Base-by-base conservation (phyloP, 1,140 invertebrate species). In the Ephestia elutella region DNA sequence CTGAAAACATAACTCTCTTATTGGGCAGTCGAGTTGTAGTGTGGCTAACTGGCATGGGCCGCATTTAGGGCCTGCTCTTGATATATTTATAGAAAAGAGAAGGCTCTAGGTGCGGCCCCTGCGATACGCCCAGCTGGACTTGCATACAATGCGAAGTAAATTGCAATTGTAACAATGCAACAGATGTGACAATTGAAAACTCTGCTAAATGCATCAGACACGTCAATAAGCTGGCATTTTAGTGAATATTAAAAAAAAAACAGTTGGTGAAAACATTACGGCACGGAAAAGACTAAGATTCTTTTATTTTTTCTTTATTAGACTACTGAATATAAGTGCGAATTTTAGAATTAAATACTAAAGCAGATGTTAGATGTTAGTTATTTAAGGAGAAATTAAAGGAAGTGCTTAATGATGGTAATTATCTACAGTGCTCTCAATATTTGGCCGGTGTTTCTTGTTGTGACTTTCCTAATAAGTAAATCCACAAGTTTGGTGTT, bases 401-500 rank as follows among this genome's bases (percentile, higher is more conserved):
- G 1, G 13, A 44, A 44, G 10, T 13, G n/a, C 7, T 44, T 7
- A 44, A 7, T 9, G 1, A 44, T 44, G 38, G 10, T 5, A 15
- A n/a, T 10, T 17, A 4, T 44, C n/a, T 15, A n/a, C 38, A 44
- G 38, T 15, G 13, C 13, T 5, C 5, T 15, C 10, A 17, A 15
- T 1, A 15, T 44, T 44, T 19, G 57, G 50, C 11, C 21, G 13
- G 15, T 57, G 44, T 18, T 54, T 17, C 5, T n/a, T 54, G 51
- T 63, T 54, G 38, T 55, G 35, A 17, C 35, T 55, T 49, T 63
- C 49, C 32, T 66, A 21, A 38, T 69, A 10, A 53, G 56, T 15
- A 8, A 63, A 17, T 49, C 66, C 0, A 7, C 54, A 3, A 71
- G 71, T 49, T 65, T 61, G 15, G 60, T 83, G 44, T 56, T 84